These are phyloP conservation scores for Falco peregrinus DNA, from an alignment of 2,797 vertebrate genomes.

Conservation along the genomic window DNA sequence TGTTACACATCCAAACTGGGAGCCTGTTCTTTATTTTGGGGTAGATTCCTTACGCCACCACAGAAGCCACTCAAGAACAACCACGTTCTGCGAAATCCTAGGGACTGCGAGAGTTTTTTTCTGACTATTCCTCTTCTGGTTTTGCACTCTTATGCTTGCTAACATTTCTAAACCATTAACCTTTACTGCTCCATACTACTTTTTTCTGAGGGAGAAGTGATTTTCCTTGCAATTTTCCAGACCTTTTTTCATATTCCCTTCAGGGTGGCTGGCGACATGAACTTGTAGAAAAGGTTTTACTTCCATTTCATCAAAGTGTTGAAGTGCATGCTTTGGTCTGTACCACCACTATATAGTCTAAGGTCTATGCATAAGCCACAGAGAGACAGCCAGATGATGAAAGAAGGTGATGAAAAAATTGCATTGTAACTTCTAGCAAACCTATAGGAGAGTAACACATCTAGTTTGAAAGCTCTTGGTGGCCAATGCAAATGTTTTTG, in stretches of 20 bases:
- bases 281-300: not conserved
- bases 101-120: not conserved
- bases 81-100: not conserved
- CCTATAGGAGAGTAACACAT: not conserved
- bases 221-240: conserved; percentile 4
- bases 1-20: not conserved
- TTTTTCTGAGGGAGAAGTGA: not conserved
- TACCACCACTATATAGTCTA: not conserved
- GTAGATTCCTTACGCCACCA: not conserved
- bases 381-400: not conserved
- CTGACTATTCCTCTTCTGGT: not conserved
- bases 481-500: not conserved
- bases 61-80: not conserved
- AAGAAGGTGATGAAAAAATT: not conserved
- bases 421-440: not conserved
- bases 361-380: not conserved
- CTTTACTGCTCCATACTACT: not conserved
- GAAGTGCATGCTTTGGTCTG: not conserved
- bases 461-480: not conserved
- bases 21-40: not conserved
- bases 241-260: not conserved
- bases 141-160: not conserved
- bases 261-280: not conserved
- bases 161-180: not conserved
- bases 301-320: not conserved